phyloP scores from a whole-genome alignment of 2,888 invertebrate species.

The Mactromeris polynyma region DNA sequence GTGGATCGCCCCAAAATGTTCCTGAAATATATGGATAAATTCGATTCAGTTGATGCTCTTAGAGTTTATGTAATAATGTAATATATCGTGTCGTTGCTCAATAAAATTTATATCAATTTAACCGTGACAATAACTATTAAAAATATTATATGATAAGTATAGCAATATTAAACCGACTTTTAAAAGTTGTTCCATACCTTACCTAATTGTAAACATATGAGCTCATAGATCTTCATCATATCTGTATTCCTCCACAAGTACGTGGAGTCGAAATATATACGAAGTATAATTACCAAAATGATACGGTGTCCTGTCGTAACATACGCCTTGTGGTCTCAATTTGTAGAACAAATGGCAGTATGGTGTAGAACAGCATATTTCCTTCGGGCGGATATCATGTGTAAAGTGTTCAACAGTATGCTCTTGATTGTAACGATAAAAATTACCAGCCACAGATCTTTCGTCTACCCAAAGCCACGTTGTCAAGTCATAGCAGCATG shows the following conservation, averaged over 20 bases:
- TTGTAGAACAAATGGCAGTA: conserved; percentile 43
- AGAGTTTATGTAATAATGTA: too few relatives aligned
- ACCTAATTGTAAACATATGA: too few relatives aligned
- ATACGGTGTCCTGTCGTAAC: conserved; percentile 12
- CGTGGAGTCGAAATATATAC: too few relatives aligned
- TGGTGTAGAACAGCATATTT: conserved; percentile 29
- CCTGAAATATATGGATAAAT: background rate
- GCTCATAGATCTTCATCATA: too few relatives aligned
- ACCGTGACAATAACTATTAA: too few relatives aligned
- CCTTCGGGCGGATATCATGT: conserved; percentile 19
- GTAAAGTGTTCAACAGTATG: background rate
- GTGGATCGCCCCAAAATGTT: conserved; percentile 48
- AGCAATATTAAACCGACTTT: too few relatives aligned
- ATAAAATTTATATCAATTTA: background rate
- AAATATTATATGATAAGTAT: too few relatives aligned
- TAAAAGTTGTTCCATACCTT: too few relatives aligned
- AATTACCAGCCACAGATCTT: conserved; percentile 34
- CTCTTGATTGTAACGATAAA: conserved; percentile 22
- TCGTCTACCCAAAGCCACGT: conserved; percentile 19
- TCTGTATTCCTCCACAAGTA: background rate
- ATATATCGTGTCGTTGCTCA: too few relatives aligned
- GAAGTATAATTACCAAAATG: background rate
- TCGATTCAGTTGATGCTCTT: too few relatives aligned
- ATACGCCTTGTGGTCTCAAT: conserved; percentile 34
- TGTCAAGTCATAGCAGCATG: conserved; percentile 45